Base-by-base conservation (phyloP, 1,140 invertebrate species). In the Gerris buenoi region DNA sequence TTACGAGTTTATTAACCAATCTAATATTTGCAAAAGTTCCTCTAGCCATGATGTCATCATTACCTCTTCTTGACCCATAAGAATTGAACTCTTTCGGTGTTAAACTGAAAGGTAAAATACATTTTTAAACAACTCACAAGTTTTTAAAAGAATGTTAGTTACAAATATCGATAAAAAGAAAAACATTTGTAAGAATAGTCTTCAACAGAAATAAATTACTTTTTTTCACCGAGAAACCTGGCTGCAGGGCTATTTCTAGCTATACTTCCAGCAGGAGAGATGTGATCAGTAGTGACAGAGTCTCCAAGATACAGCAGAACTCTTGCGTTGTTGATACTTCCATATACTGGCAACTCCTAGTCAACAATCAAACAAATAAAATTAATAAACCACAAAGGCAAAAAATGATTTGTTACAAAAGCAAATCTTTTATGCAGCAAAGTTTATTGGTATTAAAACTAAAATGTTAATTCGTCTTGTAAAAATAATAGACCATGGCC, bases 11-110 rank as follows among this genome's bases (percentile, higher is more conserved):
- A 79, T 99, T 99, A 1, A 97, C 83, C 26, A 99, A 78, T 23
- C 97, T 87, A 76, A 98, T 98, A 79, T 99, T 99, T 46, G 95
- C 96, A 79, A 99, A 99, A 0, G 97, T 99, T 22, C 97, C 95
- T 28, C 97, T 83, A 0, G 87, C 86, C 97, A 99, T 98, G 14
- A 99, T 86, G 25, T 88, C 93, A 79, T 99, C 95, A 77, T 98
- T 95, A 29, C 97, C 96, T 73, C 96, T 85, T 15, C 96, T 83
- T 0, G 95, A 93, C 0, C 97, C 97, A 79, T 98, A 99, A 0
- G 95, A 98, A 80, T 99, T 99, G 76, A 98, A 98, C 73, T 98
- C 93, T 70, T 87, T 85, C 0, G 95, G 92, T 0, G 89, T 91
- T 2, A 98, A 77, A 1, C 90, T 93, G 73, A 18, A 78, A 75